Evolutionary conservation across 2,888 invertebrate genomes (phyloP).

Genomic region (Adelognathus sp.): DNA sequence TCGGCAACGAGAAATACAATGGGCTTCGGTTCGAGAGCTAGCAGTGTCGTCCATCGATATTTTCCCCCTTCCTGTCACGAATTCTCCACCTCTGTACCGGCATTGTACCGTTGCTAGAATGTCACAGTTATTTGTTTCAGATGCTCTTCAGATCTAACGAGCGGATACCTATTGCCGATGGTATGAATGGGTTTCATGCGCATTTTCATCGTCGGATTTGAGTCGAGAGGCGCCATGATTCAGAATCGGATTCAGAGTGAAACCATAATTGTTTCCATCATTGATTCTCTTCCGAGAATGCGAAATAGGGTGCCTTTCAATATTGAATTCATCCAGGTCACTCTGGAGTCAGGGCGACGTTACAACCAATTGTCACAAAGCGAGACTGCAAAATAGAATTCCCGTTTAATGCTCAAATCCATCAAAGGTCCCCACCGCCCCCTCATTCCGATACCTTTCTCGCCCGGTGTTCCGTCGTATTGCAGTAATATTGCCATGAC

Average conservation of each 20-base stretch:
- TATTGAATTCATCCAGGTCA: not conserved
- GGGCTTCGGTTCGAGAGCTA: not conserved
- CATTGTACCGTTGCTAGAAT: slow-evolving; percentile 5
- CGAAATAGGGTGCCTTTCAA: not conserved
- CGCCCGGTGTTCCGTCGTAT: not conserved
- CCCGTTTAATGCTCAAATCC: too few relatives aligned
- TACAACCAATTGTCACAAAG: too few relatives aligned
- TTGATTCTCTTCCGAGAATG: not conserved
- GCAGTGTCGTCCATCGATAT: slow-evolving; percentile 22
- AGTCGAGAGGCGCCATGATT: not conserved
- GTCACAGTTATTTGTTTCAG: slow-evolving; percentile 15
- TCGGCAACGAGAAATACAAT: slow-evolving; percentile 28
- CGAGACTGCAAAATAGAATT: not conserved
- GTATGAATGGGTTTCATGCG: not conserved
- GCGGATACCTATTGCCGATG: not conserved
- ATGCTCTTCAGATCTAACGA: not conserved
- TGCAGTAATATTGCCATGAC: slow-evolving; percentile 13
- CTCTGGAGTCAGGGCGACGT: too few relatives aligned
- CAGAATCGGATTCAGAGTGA: not conserved
- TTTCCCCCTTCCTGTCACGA: not conserved
- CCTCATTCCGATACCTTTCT: not conserved
- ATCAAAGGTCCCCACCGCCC: not conserved
- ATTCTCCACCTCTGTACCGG: not conserved
- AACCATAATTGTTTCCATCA: not conserved
- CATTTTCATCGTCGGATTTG: slow-evolving; percentile 19